These are phyloP conservation scores for Parnassius glacialis DNA, from an alignment of 2,888 invertebrate genomes.

Conservation along the genomic window DNA sequence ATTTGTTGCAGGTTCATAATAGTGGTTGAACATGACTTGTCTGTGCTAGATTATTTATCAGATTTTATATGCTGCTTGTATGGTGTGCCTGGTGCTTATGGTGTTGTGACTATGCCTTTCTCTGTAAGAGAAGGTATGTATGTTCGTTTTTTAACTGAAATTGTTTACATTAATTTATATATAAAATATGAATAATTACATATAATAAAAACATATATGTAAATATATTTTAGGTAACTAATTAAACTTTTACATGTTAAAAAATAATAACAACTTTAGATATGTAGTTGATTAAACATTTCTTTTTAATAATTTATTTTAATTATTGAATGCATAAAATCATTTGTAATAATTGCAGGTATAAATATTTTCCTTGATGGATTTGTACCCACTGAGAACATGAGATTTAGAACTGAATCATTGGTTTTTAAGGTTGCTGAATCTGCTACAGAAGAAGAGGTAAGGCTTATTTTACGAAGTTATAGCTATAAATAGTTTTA, in stretches of 20 bases:
- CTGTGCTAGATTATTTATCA: conserved; percentile 98
- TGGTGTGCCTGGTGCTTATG: conserved; percentile 99
- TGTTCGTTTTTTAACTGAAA: background rate
- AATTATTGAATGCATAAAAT: too few species aligned
- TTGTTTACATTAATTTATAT: too few species aligned
- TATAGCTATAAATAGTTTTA: too few species aligned
- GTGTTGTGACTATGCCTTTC: conserved; percentile 99
- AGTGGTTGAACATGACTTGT: conserved; percentile 99
- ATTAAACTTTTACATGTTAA: too few species aligned
- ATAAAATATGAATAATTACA: too few species aligned
- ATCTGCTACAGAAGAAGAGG: conserved; percentile 97
- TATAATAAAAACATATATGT: too few species aligned
- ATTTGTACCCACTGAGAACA: conserved; percentile 99
- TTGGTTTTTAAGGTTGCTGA: conserved; percentile 99
- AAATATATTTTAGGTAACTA: too few species aligned
- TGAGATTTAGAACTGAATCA: conserved; percentile 98
- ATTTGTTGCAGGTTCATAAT: conserved; percentile 91
- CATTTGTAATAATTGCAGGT: conserved; percentile 67
- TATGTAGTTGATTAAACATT: too few species aligned
- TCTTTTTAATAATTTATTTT: too few species aligned
- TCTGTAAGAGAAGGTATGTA: conserved; percentile 96
- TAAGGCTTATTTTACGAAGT: conserved; percentile 33
- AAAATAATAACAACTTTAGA: too few species aligned
- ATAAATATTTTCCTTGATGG: conserved; percentile 99
- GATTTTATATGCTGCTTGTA: conserved; percentile 99